Percentiles rank a stretch among this genome's conserved stretches.
Evolutionary conservation across 2,113 vertebrate genomes (phyloP).

Genomic region (Fulmarus glacialis): DNA sequence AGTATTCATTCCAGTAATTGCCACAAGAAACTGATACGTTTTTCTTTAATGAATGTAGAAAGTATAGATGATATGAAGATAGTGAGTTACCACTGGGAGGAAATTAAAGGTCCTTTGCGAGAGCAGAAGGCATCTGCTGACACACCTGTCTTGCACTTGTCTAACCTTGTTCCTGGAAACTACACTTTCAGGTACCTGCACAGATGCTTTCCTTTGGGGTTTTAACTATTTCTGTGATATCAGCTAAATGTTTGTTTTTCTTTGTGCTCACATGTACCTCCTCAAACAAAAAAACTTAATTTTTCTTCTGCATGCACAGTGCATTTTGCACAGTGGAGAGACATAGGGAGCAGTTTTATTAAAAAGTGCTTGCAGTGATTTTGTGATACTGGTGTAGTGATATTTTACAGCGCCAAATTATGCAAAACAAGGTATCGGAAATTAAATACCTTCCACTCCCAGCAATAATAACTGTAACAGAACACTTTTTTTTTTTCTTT

Average conservation of each 20-base stretch:
- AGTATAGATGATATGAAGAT: constrained; percentile 79
- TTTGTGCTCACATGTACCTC: neutral
- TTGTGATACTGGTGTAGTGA: neutral
- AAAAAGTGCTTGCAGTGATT: neutral
- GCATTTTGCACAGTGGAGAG: neutral
- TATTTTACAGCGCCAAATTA: neutral
- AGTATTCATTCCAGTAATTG: neutral
- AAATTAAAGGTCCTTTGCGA: constrained; percentile 76
- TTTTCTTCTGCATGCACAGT: neutral
- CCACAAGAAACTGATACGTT: neutral
- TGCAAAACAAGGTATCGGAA: neutral
- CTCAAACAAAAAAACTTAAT: neutral
- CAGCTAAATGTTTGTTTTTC: neutral
- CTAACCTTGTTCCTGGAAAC: constrained; percentile 78
- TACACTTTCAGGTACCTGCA: constrained; percentile 82
- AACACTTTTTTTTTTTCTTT: neutral
- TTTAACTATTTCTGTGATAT: neutral
- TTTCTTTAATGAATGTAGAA: constrained; percentile 67
- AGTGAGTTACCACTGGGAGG: constrained; percentile 82
- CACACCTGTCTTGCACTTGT: constrained; percentile 70
- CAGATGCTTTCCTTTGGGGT: neutral
- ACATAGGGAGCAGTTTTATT: neutral
- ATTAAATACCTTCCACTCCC: neutral
- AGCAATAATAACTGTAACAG: neutral
- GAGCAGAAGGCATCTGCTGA: constrained; percentile 71